These are phyloP conservation scores for Nerophis lumbriciformis DNA, from an alignment of 2,113 vertebrate species.

Conservation along the genomic window DNA sequence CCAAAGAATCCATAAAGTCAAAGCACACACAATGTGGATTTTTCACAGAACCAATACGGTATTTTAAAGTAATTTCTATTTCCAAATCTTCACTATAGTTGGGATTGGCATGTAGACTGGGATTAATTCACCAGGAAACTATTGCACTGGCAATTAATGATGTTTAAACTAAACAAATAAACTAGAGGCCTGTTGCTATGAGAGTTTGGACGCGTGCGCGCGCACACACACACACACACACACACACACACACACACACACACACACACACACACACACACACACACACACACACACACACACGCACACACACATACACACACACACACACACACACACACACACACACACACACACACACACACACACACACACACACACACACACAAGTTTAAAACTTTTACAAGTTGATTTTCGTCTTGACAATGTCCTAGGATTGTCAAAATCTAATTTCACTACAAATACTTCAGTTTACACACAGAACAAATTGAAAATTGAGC, in stretches of 20 bases:
- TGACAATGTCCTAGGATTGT: slow-evolving; percentile 36
- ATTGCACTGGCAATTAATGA: slow-evolving; percentile 56
- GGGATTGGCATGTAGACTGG: neutral
- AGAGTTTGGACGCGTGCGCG: slow-evolving; percentile 22
- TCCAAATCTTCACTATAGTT: no score
- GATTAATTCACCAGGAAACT: slow-evolving; percentile 61
- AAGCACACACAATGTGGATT: no score
- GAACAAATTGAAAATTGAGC: slow-evolving; percentile 18
- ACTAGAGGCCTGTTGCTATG: slow-evolving; percentile 34
- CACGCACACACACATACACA: slow-evolving; percentile 7
- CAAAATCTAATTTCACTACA: neutral
- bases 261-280: slow-evolving; percentile 19
- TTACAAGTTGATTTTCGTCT: slow-evolving; percentile 21
- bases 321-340: slow-evolving; percentile 8
- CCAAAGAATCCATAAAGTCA: no score
- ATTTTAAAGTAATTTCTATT: no score
- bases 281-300: slow-evolving; percentile 15
- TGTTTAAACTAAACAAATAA: slow-evolving; percentile 42
- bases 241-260: slow-evolving; percentile 10
- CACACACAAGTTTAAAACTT: slow-evolving; percentile 7
- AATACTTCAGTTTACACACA: neutral
- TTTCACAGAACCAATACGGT: no score
- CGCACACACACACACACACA: slow-evolving; percentile 14
- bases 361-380: slow-evolving; percentile 14
- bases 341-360: slow-evolving; percentile 17